Evolutionary conservation across 2,888 invertebrate genomes (phyloP).

Genomic region (Tolmerus cingulatus): DNA sequence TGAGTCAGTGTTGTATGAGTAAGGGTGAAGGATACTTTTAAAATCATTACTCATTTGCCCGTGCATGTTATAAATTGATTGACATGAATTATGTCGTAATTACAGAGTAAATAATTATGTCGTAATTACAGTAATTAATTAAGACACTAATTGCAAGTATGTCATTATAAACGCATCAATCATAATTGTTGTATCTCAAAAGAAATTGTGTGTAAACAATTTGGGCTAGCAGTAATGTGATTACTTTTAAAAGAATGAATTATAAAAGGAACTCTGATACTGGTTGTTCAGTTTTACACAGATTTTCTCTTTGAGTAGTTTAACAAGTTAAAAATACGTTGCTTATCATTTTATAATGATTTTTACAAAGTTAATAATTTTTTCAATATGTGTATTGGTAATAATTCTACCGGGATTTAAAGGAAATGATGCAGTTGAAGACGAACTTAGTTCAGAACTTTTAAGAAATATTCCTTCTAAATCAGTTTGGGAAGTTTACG

Average conservation of each 20-base stretch:
- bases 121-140: background rate
- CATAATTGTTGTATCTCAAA: background rate
- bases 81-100: background rate
- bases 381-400: background rate
- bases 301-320: background rate
- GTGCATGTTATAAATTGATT: background rate
- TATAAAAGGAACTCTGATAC: background rate
- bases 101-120: background rate
- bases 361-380: background rate
- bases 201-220: background rate
- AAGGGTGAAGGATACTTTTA: background rate
- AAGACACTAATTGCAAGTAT: background rate
- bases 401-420: background rate
- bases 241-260: background rate
- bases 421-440: background rate
- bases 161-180: background rate
- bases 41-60: background rate
- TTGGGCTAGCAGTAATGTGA: background rate
- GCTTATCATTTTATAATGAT: background rate
- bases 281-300: background rate
- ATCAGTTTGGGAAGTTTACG: background rate
- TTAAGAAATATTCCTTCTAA: background rate
- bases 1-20: no score
- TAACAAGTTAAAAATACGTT: background rate
- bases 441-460: background rate